Base-by-base conservation (phyloP, 2,113 vertebrate species). In the Chionis minor region DNA sequence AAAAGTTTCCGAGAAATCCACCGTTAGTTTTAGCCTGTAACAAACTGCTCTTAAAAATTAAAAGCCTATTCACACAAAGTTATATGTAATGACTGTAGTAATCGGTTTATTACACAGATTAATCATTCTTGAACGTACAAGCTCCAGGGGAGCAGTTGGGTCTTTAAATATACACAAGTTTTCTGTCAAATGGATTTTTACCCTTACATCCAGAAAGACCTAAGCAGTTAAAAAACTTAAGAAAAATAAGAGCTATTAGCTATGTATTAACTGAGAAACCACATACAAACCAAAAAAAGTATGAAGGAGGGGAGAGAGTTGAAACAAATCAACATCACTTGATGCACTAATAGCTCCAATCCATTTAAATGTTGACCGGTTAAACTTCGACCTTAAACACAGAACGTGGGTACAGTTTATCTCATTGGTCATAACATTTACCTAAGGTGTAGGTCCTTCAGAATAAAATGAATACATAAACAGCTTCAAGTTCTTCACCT, bases 141-240 rank as follows among this genome's bases (percentile, higher is more conserved):
- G 99, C 99, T 99, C 99, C 99, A 99, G 98, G 97, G 97, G 99
- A 99, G 99, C 99, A 98, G 98, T 95, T 99, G 99, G 99, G 99
- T 99, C 99, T 99, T 99, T 99, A 99, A 99, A 99, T 99, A 99
- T 99, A 99, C 99, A 99, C 99, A 99, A 99, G 98, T 99, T 98
- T 97, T 99, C 98, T 99, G 99, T 99, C 98, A 99, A 98, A 98
- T 99, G 98, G 98, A 98, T 99, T 98, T 98, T 98, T 98, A 99
- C 99, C 99, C 99, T 99, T 98, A 98, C 99, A 99, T 99, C 98
- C 98, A 99, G 98, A 99, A 98, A 99, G 98, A 98, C 97, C 99
- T 99, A 99, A 99, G 99, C 98, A 98, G 99, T 99, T 99, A 99
- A 98, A 94, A 97, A 98, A 98, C 96, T 97, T 98, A 98, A 98